phyloP scores from a whole-genome alignment of 64 coral and sea anemone genomes.

The Platygyra sinensis region DNA sequence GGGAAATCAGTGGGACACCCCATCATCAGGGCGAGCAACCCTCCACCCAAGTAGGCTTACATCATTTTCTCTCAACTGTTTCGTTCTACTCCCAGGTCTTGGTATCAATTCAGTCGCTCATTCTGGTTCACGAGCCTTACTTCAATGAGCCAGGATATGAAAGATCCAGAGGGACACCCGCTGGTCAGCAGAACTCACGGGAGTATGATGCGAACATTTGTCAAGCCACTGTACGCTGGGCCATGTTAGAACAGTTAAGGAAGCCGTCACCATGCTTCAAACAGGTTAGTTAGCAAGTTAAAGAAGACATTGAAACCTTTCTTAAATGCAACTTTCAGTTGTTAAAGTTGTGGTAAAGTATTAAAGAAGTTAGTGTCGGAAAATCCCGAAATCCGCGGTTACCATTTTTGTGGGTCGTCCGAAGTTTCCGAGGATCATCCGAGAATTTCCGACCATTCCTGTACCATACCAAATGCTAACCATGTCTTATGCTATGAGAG shows the following conservation, averaged over 20 bases:
- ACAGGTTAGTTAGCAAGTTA: slow-evolving; percentile 46
- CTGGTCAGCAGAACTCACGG: slow-evolving; percentile 93
- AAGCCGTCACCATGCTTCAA: slow-evolving; percentile 94
- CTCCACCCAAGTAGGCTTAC: neutral
- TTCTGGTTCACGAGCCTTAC: slow-evolving; percentile 94
- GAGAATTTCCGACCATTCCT: too few species aligned
- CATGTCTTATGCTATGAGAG: too few species aligned
- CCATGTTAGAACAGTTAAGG: slow-evolving; percentile 89
- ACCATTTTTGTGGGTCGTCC: too few species aligned
- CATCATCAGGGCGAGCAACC: neutral
- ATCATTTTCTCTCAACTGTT: neutral
- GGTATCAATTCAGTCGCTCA: slow-evolving; percentile 97
- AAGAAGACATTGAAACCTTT: neutral
- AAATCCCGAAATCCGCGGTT: too few species aligned
- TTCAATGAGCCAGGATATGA: slow-evolving; percentile 99
- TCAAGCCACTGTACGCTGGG: slow-evolving; percentile 94
- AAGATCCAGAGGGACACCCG: slow-evolving; percentile 89
- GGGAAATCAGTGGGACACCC: too few species aligned
- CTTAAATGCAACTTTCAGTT: too few species aligned
- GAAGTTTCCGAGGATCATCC: too few species aligned
- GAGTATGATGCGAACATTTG: slow-evolving; percentile 98
- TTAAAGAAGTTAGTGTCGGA: too few species aligned
- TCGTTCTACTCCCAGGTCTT: slow-evolving; percentile 64
- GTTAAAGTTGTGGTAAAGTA: too few species aligned
- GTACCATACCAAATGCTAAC: too few species aligned